Conservation (phyloP, 2,888 invertebrate species). For the Mylabris sibirica region DNA sequence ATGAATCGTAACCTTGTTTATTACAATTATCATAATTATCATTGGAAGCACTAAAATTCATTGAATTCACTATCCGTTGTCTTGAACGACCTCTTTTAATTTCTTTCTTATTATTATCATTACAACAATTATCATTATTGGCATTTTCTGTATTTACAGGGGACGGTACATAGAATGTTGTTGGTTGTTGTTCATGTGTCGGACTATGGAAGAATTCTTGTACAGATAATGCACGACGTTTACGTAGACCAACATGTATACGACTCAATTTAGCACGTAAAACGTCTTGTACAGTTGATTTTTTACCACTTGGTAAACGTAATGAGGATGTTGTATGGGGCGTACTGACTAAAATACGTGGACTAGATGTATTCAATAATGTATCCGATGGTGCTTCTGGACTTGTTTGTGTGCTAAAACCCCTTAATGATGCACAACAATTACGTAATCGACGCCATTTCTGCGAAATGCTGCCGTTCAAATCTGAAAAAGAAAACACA, state of each 20-base stretch:
- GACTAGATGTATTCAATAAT: constrained; percentile 65
- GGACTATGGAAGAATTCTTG: constrained; percentile 68
- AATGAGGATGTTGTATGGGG: constrained; percentile 60
- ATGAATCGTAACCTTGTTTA: constrained; percentile 53
- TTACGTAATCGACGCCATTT: constrained; percentile 77
- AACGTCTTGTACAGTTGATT: constrained; percentile 70
- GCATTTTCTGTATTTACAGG: constrained; percentile 54
- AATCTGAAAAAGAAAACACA: constrained; percentile 67
- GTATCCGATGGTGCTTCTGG: constrained; percentile 63
- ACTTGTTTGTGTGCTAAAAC: constrained; percentile 64
- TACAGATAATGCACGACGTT: constrained; percentile 72
- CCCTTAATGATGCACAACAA: constrained; percentile 68
- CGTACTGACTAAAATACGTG: constrained; percentile 59
- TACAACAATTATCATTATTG: constrained; percentile 27
- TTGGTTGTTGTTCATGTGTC: constrained; percentile 62
- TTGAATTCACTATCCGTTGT: constrained; percentile 44
- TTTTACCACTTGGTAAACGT: constrained; percentile 60
- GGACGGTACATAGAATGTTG: constrained; percentile 77
- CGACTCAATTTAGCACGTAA: constrained; percentile 72
- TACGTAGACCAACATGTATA: constrained; percentile 73
- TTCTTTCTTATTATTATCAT: constrained; percentile 30
- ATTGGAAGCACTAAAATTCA: constrained; percentile 41
- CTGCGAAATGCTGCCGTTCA: constrained; percentile 78
- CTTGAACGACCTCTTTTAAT: constrained; percentile 47
- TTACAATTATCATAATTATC: constrained; percentile 57